phyloP scores from a whole-genome alignment of 2,888 invertebrate genomes.

The Idaea biselata region DNA sequence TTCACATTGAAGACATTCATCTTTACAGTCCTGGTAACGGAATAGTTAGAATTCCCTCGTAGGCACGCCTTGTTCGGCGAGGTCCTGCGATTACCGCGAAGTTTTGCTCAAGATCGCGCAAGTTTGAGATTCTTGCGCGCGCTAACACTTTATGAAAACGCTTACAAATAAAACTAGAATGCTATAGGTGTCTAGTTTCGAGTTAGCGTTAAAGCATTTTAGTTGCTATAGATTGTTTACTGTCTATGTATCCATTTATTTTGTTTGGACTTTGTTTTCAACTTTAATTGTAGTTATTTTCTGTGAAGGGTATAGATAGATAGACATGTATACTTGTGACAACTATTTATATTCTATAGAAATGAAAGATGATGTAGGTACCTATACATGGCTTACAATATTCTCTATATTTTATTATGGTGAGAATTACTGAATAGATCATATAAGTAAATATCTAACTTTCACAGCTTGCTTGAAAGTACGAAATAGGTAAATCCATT shows the following conservation, averaged over 20 bases:
- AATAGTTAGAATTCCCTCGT: constrained; percentile 42
- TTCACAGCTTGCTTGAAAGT: neutral
- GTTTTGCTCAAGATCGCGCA: constrained; percentile 32
- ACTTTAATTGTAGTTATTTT: neutral
- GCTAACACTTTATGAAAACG: constrained; percentile 33
- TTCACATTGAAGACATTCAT: constrained; percentile 24
- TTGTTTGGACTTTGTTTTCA: neutral
- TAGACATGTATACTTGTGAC: too few relatives aligned
- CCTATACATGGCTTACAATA: too few relatives aligned
- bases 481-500: neutral
- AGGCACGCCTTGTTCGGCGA: constrained; percentile 38
- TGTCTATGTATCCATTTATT: neutral
- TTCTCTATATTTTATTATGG: too few relatives aligned
- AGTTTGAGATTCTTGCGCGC: constrained; percentile 40
- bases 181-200: constrained; percentile 19
- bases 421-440: too few relatives aligned
- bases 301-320: too few relatives aligned
- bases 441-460: neutral
- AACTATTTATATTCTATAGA: neutral
- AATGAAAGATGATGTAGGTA: neutral
- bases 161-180: constrained; percentile 32
- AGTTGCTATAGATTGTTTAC: constrained; percentile 4
- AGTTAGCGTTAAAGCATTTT: constrained; percentile 3
- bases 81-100: constrained; percentile 35
- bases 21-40: constrained; percentile 31